phyloP scores from a whole-genome alignment of 1,140 invertebrate genomes.

The Zaprionus taronus region DNA sequence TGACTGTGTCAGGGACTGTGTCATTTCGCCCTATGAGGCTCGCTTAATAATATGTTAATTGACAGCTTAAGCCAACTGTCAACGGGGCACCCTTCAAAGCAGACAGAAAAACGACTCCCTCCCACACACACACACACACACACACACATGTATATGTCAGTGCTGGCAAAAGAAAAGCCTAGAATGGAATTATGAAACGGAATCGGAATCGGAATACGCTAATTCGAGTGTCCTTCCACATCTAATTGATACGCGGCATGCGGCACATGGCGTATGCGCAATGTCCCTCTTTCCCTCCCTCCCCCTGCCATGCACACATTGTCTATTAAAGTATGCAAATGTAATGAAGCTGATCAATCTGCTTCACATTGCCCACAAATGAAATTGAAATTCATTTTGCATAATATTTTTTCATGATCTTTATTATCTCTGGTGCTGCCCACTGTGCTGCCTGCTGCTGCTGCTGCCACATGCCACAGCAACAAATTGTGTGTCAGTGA shows the following conservation, averaged over 20 bases:
- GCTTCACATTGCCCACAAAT: conserved; percentile 12
- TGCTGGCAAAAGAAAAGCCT: neutral
- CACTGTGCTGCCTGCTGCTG: neutral
- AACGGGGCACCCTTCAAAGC: neutral
- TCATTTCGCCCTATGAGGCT: conserved; percentile 17
- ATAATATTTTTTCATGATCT: conserved; percentile 26
- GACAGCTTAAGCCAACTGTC: conserved; percentile 48
- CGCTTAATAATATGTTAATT: conserved; percentile 53
- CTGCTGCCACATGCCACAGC: neutral
- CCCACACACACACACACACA: neutral
- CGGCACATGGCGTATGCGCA: conserved; percentile 17
- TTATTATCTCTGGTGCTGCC: neutral
- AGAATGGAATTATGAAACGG: conserved; percentile 3
- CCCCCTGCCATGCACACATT: neutral
- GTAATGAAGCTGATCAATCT: conserved; percentile 26
- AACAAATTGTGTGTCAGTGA: neutral
- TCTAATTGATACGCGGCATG: conserved; percentile 26
- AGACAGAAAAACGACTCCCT: neutral
- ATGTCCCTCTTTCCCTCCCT: neutral
- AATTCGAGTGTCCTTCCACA: conserved; percentile 13
- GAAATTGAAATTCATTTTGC: conserved; percentile 41
- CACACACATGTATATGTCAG: neutral
- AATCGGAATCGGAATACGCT: neutral
- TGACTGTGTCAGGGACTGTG: neutral
- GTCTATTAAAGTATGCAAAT: conserved; percentile 47